Evolutionary conservation across 2,113 vertebrate genomes (phyloP).

Genomic region (Oriolus oriolus): DNA sequence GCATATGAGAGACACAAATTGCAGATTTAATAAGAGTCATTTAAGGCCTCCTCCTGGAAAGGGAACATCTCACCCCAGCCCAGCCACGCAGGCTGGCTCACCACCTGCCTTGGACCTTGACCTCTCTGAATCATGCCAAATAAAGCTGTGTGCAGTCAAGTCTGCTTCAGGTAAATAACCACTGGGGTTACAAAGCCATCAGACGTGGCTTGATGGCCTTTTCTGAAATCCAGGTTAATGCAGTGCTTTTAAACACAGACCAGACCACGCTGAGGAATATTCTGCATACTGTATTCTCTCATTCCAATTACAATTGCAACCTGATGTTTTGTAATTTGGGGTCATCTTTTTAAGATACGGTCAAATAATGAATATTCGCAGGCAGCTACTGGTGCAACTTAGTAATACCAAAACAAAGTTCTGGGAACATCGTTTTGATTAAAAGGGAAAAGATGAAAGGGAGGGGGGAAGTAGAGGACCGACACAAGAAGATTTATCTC

Average conservation of each 20-base stretch:
- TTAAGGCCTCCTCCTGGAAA: not conserved
- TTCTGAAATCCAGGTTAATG: not conserved
- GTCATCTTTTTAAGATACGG: not conserved
- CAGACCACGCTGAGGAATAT: not conserved
- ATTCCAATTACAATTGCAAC: not conserved
- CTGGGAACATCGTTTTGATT: not conserved
- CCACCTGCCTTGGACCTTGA: not conserved
- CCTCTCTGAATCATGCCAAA: not conserved
- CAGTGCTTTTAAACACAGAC: not conserved
- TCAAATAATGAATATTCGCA: not conserved
- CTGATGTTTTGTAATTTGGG: not conserved
- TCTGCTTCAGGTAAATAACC: not conserved
- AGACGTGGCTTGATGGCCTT: not conserved
- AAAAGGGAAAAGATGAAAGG: not conserved
- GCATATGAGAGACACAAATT: not conserved
- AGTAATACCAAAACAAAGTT: not conserved
- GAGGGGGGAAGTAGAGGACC: accelerated
- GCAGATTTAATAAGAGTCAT: not conserved
- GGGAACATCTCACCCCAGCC: not conserved
- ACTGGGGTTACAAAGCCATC: not conserved
- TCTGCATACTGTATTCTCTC: not conserved
- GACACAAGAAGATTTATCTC: not conserved
- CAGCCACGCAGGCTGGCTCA: not conserved
- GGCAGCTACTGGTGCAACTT: not conserved
- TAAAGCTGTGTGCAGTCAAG: not conserved